phyloP scores from a whole-genome alignment of 2,113 vertebrate genomes.

The Oreochromis tanganicae region DNA sequence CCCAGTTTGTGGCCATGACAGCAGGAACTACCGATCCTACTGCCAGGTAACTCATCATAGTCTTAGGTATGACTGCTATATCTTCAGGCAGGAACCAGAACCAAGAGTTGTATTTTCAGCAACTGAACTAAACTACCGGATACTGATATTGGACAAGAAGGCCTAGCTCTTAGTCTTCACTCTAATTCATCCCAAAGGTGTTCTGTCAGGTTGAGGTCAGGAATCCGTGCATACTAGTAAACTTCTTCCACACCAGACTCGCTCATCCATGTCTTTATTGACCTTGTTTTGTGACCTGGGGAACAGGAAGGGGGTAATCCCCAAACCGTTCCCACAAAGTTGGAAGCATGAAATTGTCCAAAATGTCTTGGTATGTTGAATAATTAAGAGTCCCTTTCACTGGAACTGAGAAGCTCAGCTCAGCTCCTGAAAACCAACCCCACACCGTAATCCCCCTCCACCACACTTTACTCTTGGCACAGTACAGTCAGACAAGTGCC shows the following conservation, averaged over 20 bases:
- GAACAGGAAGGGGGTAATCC: too few species aligned
- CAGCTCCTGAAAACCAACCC: too few species aligned
- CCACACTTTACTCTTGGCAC: too few species aligned
- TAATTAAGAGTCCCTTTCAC: too few species aligned
- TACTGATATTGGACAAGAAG: not conserved
- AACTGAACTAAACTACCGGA: not conserved
- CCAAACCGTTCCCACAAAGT: too few species aligned
- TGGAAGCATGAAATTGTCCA: too few species aligned
- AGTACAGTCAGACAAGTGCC: too few species aligned
- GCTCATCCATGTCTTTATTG: too few species aligned
- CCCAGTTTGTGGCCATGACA: not conserved
- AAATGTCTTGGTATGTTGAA: too few species aligned
- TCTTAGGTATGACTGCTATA: not conserved
- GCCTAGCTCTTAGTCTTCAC: not conserved
- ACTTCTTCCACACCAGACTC: not conserved
- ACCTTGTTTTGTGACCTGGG: too few species aligned
- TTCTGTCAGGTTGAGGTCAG: not conserved
- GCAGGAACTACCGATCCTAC: not conserved
- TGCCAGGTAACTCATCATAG: slow-evolving; percentile 12
- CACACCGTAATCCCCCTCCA: too few species aligned
- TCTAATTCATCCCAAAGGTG: not conserved
- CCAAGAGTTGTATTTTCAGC: not conserved
- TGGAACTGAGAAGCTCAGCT: too few species aligned
- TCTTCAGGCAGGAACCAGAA: not conserved
- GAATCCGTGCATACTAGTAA: not conserved